A percentile compares a stretch with the other conserved stretches of the same genome.
These are phyloP conservation scores for Tholera decimalis DNA, from an alignment of 2,888 invertebrate genomes.

Conservation along the genomic window DNA sequence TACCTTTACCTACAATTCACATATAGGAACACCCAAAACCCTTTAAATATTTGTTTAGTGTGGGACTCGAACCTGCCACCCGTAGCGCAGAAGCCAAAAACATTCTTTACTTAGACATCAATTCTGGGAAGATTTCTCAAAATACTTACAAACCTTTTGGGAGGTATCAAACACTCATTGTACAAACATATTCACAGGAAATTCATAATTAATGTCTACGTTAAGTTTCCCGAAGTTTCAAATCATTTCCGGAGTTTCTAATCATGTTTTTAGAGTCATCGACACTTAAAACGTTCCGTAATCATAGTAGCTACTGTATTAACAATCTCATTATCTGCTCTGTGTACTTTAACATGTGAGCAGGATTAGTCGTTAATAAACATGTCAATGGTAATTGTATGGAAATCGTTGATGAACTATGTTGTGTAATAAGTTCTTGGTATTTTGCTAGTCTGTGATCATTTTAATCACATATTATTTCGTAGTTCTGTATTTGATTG, in stretches of 20 bases:
- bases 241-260: slow-evolving; percentile 58
- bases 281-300: slow-evolving; percentile 58
- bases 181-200: slow-evolving; percentile 32
- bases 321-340: slow-evolving; percentile 67
- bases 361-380: slow-evolving; percentile 77
- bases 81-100: neutral
- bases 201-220: slow-evolving; percentile 46
- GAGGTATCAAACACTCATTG: neutral
- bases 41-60: neutral
- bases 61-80: neutral
- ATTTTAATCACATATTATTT: neutral
- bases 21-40: neutral
- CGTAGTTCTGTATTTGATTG: neutral
- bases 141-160: neutral
- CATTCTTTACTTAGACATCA: neutral
- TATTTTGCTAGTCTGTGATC: slow-evolving; percentile 23
- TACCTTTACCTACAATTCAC: neutral
- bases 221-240: slow-evolving; percentile 47
- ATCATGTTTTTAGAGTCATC: slow-evolving; percentile 52
- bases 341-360: slow-evolving; percentile 67
- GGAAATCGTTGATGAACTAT: slow-evolving; percentile 61
- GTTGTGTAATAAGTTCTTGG: slow-evolving; percentile 32
- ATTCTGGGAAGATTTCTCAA: neutral
- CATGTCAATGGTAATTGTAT: slow-evolving; percentile 78
- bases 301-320: slow-evolving; percentile 67